Evolutionary conservation across 2,888 invertebrate genomes (phyloP).

Genomic region (Thera britannica): DNA sequence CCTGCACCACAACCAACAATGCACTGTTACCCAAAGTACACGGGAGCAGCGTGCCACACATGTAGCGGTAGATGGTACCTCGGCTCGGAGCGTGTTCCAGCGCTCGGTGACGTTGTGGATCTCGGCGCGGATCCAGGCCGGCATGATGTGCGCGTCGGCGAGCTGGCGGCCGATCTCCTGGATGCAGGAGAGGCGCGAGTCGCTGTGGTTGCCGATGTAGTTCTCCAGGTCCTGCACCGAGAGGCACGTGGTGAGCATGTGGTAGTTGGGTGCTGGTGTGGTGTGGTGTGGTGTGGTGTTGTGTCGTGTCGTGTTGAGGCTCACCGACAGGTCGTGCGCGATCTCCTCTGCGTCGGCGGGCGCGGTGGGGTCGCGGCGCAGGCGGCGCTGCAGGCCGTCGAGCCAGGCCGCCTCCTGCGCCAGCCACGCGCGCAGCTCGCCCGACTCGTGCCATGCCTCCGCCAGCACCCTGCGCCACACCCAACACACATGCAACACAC

Average conservation of each 20-base stretch:
- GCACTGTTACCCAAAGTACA: too few relatives aligned
- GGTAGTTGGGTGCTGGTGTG: too few relatives aligned
- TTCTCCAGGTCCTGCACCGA: constrained; percentile 91
- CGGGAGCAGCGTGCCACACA: too few relatives aligned
- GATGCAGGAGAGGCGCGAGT: constrained; percentile 89
- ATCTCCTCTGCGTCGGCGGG: constrained; percentile 96
- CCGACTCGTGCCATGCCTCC: constrained; percentile 91
- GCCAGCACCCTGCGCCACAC: constrained; percentile 85
- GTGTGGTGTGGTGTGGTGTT: too few relatives aligned
- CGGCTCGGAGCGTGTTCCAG: constrained; percentile 88
- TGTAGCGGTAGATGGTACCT: constrained; percentile 49
- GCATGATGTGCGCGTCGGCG: constrained; percentile 90
- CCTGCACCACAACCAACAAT: neutral
- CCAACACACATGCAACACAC: neutral
- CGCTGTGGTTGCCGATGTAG: constrained; percentile 90
- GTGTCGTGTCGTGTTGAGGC: constrained; percentile 75
- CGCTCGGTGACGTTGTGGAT: constrained; percentile 86
- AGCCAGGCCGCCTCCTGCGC: constrained; percentile 91
- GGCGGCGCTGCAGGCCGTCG: constrained; percentile 90
- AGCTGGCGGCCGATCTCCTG: constrained; percentile 90
- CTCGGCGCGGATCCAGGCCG: constrained; percentile 87
- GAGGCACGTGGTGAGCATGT: constrained; percentile 21
- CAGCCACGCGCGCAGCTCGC: constrained; percentile 91
- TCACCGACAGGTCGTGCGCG: constrained; percentile 92
- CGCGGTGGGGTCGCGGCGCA: constrained; percentile 88